Conservation (phyloP, 1,140 invertebrate genomes). For the Cyclina sinensis region DNA sequence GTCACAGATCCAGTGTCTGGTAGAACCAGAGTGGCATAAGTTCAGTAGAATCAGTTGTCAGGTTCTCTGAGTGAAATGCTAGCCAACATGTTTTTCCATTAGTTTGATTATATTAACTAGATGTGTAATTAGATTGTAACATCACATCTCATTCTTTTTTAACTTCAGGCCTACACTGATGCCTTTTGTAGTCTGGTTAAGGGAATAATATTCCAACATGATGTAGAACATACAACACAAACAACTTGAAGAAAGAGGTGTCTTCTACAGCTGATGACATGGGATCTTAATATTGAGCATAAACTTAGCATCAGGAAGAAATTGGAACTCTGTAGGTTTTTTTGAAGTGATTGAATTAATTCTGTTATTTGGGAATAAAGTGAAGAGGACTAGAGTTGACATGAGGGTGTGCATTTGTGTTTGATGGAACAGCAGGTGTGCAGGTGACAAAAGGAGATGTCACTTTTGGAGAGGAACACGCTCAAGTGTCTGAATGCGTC, state of each 20-base stretch:
- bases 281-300: no score
- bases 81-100: not conserved
- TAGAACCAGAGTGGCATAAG: no score
- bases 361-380: not conserved
- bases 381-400: not conserved
- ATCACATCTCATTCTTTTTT: not conserved
- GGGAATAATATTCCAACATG: not conserved
- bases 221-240: not conserved
- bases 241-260: not conserved
- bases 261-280: not conserved
- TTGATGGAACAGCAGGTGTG: not conserved
- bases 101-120: not conserved
- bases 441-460: not conserved
- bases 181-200: no score
- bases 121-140: not conserved
- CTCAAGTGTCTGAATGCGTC: conserved; percentile 83
- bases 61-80: no score
- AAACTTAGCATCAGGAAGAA: no score
- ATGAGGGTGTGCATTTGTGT: not conserved
- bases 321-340: no score
- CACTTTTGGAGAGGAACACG: conserved; percentile 69
- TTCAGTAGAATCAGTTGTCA: no score
- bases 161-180: not conserved
- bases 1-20: no score
- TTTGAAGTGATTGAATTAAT: no score